A percentile compares a stretch with the other conserved stretches of the same genome.
phyloP scores from a whole-genome alignment of 2,113 vertebrate genomes.

The Neopipo cinnamomea region DNA sequence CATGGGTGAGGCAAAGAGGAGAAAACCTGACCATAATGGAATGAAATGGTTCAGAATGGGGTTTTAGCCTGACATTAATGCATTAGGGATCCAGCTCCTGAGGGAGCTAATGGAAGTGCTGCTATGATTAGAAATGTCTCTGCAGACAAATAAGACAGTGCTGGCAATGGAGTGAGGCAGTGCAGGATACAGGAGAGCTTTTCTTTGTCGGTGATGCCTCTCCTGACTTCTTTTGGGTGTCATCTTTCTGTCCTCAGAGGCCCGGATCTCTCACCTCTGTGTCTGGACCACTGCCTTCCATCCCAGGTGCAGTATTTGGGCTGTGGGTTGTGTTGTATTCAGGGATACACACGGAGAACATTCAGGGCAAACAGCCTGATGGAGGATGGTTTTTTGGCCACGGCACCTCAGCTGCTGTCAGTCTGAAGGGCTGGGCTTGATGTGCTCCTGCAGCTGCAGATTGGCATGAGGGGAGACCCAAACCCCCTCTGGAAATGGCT shows the following conservation, averaged over 20 bases:
- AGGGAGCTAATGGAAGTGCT: background rate
- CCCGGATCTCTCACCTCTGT: background rate
- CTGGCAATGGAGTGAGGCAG: background rate
- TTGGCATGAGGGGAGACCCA: background rate
- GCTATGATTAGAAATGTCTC: background rate
- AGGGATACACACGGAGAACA: accelerated
- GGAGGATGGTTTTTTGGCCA: background rate
- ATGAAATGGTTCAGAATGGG: background rate
- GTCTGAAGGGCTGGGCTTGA: background rate
- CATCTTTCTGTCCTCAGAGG: background rate
- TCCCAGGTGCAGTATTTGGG: accelerated
- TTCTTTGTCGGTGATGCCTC: background rate
- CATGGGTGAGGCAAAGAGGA: background rate
- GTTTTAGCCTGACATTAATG: background rate
- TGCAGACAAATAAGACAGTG: background rate
- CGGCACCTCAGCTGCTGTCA: background rate
- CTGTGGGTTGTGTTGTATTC: background rate
- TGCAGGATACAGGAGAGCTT: background rate
- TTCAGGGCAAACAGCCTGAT: background rate
- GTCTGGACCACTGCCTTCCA: background rate
- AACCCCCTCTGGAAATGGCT: background rate
- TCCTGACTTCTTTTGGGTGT: background rate
- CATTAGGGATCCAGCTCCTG: background rate
- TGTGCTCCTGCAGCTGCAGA: background rate
- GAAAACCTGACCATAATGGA: background rate